Percentiles rank a stretch among this genome's conserved stretches.
Conservation (phyloP, 2,888 invertebrate species). For the Cyclophora albipunctata region DNA sequence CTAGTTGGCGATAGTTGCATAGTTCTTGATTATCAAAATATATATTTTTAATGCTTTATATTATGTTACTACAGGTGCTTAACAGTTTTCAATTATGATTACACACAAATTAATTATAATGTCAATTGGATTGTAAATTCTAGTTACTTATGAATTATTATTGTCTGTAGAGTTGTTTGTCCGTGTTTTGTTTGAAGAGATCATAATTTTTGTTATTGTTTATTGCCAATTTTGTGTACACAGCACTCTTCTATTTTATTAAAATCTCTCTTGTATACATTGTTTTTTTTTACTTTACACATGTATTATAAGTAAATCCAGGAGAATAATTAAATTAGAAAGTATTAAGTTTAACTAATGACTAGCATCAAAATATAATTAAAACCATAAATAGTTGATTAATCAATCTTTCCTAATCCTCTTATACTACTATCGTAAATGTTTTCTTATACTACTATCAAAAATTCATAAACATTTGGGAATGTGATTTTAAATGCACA, state of each 20-base stretch:
- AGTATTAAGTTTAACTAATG: too few relatives aligned
- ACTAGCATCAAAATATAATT: too few relatives aligned
- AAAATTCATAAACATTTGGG: constrained; percentile 36
- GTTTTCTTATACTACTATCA: constrained; percentile 8
- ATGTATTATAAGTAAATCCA: too few relatives aligned
- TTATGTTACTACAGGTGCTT: not conserved
- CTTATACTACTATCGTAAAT: too few relatives aligned
- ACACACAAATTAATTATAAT: not conserved
- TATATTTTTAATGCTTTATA: not conserved
- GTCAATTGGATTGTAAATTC: not conserved
- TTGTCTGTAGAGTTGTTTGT: not conserved
- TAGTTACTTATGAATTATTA: not conserved
- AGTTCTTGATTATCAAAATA: too few relatives aligned
- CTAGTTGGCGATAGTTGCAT: too few relatives aligned
- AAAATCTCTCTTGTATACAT: constrained; percentile 1
- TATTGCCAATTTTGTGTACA: constrained; percentile 11
- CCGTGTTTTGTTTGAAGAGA: constrained; percentile 1
- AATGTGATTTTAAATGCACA: constrained; percentile 64
- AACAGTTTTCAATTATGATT: not conserved
- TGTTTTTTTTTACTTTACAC: not conserved
- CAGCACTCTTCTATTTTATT: constrained; percentile 16
- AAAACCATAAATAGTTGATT: too few relatives aligned
- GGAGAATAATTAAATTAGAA: too few relatives aligned
- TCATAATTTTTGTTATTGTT: constrained; percentile 7
- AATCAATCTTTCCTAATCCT: too few relatives aligned